phyloP scores from a whole-genome alignment of 2,797 vertebrate species.

The Oophaga sylvatica region DNA sequence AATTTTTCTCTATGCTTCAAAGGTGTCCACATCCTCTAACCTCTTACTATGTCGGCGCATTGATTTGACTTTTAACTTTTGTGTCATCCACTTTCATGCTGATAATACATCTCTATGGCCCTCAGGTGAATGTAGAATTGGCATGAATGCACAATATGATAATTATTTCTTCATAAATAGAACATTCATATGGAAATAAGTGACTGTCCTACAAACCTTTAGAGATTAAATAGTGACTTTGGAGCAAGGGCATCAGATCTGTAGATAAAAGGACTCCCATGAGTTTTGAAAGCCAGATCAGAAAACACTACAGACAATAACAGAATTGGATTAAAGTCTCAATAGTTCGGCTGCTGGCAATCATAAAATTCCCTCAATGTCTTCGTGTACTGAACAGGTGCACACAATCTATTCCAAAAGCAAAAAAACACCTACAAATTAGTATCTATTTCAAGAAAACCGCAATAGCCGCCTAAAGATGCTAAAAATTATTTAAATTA shows the following conservation, averaged over 20 bases:
- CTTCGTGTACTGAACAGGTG: conserved; percentile 3
- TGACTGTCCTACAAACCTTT: conserved; percentile 20
- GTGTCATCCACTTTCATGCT: background rate
- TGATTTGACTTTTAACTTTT: background rate
- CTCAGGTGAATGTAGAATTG: background rate
- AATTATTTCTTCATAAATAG: conserved; percentile 44
- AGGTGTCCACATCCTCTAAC: background rate
- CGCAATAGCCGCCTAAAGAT: background rate
- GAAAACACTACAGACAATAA: conserved; percentile 25
- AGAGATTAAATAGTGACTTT: conserved; percentile 51
- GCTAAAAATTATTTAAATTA: background rate
- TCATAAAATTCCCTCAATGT: background rate
- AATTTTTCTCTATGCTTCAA: too few species aligned
- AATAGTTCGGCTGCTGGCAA: conserved; percentile 38
- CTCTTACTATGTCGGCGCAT: background rate
- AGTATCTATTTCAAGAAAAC: conserved; percentile 13
- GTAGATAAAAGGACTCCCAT: conserved; percentile 44
- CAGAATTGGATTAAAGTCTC: conserved; percentile 5
- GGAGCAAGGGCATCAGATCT: conserved; percentile 54
- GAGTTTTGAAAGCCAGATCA: conserved; percentile 26
- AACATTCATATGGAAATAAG: conserved; percentile 56
- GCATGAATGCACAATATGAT: conserved; percentile 14
- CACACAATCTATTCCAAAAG: background rate
- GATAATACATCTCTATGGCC: background rate
- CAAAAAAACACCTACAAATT: background rate